phyloP scores from a whole-genome alignment of 2,113 vertebrate genomes.

The Malurus melanocephalus region DNA sequence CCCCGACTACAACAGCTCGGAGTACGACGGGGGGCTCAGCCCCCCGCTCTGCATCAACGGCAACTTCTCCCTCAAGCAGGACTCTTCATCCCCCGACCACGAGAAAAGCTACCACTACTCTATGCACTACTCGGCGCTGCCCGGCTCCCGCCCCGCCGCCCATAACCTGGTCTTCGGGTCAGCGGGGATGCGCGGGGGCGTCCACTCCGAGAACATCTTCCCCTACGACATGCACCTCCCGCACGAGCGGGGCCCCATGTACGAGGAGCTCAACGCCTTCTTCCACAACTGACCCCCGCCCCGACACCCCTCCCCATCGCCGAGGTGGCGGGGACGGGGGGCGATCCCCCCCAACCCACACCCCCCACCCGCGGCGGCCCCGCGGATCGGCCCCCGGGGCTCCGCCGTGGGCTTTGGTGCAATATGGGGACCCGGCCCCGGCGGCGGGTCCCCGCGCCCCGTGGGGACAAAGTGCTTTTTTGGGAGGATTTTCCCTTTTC shows the following conservation, averaged over 20 bases:
- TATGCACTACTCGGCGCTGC: constrained; percentile 93
- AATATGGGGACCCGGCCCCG: constrained; percentile 31
- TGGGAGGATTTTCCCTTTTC: background rate
- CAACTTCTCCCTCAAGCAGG: constrained; percentile 92
- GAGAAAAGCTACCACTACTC: constrained; percentile 94
- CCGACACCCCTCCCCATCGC: background rate
- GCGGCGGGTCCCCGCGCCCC: constrained; percentile 22
- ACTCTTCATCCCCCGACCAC: constrained; percentile 86
- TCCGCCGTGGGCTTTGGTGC: constrained; percentile 40
- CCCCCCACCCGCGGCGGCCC: background rate
- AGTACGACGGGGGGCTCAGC: constrained; percentile 88
- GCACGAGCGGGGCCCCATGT: constrained; percentile 87
- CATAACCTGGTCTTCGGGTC: constrained; percentile 88
- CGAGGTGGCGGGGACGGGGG: background rate
- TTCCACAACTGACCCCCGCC: constrained; percentile 84
- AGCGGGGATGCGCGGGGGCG: constrained; percentile 82
- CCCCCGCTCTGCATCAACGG: constrained; percentile 90
- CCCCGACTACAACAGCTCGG: constrained; percentile 93
- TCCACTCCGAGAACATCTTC: constrained; percentile 91
- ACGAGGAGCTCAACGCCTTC: constrained; percentile 93
- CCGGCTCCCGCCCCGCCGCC: constrained; percentile 79
- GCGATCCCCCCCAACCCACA: too few relatives aligned
- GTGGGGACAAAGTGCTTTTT: constrained; percentile 45
- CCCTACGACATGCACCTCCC: constrained; percentile 95
- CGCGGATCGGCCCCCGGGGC: background rate